A percentile compares a stretch with the other conserved stretches of the same genome.
These are phyloP conservation scores for Cartodere bifasciata DNA, from an alignment of 2,888 invertebrate genomes.

Conservation along the genomic window DNA sequence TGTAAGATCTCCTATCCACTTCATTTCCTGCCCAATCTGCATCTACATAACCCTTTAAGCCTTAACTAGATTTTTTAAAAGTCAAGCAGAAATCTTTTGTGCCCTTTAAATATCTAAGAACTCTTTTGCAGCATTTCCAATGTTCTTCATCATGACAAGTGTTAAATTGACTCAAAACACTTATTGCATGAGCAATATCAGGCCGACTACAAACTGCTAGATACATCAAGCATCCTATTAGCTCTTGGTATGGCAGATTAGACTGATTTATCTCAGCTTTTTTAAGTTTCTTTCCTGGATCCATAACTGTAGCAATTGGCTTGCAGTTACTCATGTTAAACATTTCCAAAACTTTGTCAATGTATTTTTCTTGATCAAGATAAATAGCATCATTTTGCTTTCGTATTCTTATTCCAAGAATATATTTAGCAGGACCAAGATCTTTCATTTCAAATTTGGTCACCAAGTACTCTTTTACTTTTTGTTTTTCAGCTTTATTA, in stretches of 20 bases:
- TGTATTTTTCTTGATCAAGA: conserved; percentile 10
- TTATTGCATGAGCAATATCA: conserved; percentile 4
- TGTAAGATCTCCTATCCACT: conserved; percentile 7
- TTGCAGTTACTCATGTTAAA: conserved; percentile 9
- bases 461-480: conserved; percentile 12
- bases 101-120: conserved; percentile 15
- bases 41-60: conserved; percentile 8
- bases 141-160: conserved; percentile 7
- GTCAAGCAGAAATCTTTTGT: conserved; percentile 12
- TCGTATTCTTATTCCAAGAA: conserved; percentile 8
- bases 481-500: conserved; percentile 10
- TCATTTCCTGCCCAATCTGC: conserved; percentile 9
- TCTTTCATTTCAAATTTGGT: conserved; percentile 11
- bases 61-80: conserved; percentile 3
- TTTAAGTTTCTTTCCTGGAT: conserved; percentile 4
- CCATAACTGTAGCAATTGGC: conserved; percentile 9
- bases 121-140: conserved; percentile 15
- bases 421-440: conserved; percentile 7
- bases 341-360: conserved; percentile 7
- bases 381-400: conserved; percentile 4
- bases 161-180: conserved; percentile 6
- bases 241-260: conserved; percentile 3
- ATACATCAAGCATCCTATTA: conserved; percentile 6
- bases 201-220: conserved; percentile 1
- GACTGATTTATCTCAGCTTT: conserved; percentile 2